Base-by-base conservation (phyloP, 2,797 vertebrate species). In the Kryptolebias ocellatus region DNA sequence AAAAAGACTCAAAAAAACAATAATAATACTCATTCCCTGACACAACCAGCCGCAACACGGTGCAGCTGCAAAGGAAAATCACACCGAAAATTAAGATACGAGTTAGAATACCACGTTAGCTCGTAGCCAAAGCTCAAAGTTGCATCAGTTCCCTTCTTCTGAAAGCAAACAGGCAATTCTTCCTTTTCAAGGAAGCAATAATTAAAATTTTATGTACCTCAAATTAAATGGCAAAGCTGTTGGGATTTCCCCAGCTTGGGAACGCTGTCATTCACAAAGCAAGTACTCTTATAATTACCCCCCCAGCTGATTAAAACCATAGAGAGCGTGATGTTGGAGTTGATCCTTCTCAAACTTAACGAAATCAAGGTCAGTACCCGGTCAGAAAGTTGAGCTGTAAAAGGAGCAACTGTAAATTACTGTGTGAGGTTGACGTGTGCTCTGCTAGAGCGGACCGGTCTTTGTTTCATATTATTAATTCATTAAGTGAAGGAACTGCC, bases 401-500 rank as follows among this genome's bases (percentile, higher is more conserved):
- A 28, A 59, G 47, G 24, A 60, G 16, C 17, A 58, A 67, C 57
- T 45, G 27, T 8, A 27, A 20, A 61, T 56, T 49, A 46, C 63
- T 81, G 62, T 83, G 60, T 28, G 12, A 31, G 12, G 27, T 39
- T 39, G 39, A 42, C 11, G 39, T 2, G 39, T 29, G 85, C 76
- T 87, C 64, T 79, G 76, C 47, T 53, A 65, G 60, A 69, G 54
- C 78, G 53, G 54, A 78, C 50, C 53, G 37, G 5, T 61, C 58
- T 53, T 44, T 70, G 37, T 72, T 55, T 70, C 42, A 18, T 39
- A 56, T 37, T 64, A 61, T 65, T 44, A 28, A 53, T 51, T 55
- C 64, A 39, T 49, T 20, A 29, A 70, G 65, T 69, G 60, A 80
- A 71, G 64, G 53, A 72, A 82, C 81, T 59, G 60, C 70, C 78